These are phyloP conservation scores for Cynocephalus volans DNA, from an alignment of 2,113 vertebrate genomes.

Conservation along the genomic window DNA sequence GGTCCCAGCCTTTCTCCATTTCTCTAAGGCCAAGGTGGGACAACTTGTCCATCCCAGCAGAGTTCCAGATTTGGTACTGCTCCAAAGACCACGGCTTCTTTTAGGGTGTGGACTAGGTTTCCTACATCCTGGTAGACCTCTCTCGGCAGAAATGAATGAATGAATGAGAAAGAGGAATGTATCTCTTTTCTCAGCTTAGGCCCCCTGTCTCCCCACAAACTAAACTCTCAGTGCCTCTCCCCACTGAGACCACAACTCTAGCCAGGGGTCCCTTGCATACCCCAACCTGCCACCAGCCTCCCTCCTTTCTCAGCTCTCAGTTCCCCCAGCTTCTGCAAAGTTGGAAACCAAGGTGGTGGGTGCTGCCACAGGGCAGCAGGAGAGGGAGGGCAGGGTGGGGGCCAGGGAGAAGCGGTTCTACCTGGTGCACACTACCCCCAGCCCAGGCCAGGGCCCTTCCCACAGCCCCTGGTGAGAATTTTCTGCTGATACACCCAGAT, in stretches of 20 bases:
- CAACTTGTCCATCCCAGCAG: too few species aligned
- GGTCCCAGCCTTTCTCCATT: neutral
- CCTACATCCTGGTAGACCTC: neutral
- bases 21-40: neutral
- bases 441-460: neutral
- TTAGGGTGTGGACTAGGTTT: neutral
- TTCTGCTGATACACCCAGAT: constrained; percentile 78
- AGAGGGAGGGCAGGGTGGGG: neutral
- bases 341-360: constrained; percentile 73
- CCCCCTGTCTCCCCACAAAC: neutral
- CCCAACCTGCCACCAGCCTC: constrained; percentile 37
- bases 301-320: constrained; percentile 71
- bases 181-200: constrained; percentile 49
- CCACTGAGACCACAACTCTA: constrained; percentile 64
- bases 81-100: neutral
- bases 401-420: neutral
- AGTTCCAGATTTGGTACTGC: neutral
- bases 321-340: constrained; percentile 81
- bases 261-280: neutral
- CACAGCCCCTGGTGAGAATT: neutral
- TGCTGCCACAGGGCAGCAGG: neutral
- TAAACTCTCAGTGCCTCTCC: neutral
- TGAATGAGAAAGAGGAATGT: neutral
- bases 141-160: constrained; percentile 50
- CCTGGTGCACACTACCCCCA: neutral